Conservation (phyloP, 1,140 invertebrate genomes). For the Pseudobourletiella spinata region DNA sequence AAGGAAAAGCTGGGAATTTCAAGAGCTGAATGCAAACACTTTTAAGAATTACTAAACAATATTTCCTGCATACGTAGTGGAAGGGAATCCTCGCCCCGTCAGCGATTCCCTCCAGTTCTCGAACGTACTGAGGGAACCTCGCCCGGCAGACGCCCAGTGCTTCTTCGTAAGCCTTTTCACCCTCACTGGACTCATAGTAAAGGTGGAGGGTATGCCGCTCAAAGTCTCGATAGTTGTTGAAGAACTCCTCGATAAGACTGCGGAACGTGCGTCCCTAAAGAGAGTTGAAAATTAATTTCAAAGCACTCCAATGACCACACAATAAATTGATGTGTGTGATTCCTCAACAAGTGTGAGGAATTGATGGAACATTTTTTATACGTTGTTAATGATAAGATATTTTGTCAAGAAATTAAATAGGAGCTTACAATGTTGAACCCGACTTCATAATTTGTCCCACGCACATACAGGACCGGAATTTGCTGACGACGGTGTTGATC, state of each 20-base stretch:
- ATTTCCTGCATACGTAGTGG: conserved; percentile 52
- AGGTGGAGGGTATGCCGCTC: conserved; percentile 58
- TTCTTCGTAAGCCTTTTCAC: conserved; percentile 59
- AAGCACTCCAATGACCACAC: not conserved
- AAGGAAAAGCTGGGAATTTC: conserved; percentile 34
- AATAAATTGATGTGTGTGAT: not conserved
- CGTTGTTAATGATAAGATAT: not conserved
- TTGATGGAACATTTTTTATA: not conserved
- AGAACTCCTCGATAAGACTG: conserved; percentile 59
- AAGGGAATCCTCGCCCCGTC: conserved; percentile 73
- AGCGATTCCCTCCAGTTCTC: conserved; percentile 73
- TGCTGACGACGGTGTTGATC: not conserved
- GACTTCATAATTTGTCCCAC: not conserved
- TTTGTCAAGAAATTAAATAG: too few relatives aligned
- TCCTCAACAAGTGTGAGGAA: not conserved
- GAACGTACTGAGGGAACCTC: conserved; percentile 69
- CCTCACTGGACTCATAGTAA: conserved; percentile 51
- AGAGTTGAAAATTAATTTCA: not conserved
- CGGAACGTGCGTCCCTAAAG: conserved; percentile 65
- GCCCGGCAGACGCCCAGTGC: conserved; percentile 55
- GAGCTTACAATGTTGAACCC: not conserved
- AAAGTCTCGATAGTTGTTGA: conserved; percentile 53
- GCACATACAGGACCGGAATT: not conserved
- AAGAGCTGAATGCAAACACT: conserved; percentile 50
- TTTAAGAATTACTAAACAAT: not conserved